Evolutionary conservation across 2,888 invertebrate genomes (phyloP).

Genomic region (Opisthograptis luteolata): DNA sequence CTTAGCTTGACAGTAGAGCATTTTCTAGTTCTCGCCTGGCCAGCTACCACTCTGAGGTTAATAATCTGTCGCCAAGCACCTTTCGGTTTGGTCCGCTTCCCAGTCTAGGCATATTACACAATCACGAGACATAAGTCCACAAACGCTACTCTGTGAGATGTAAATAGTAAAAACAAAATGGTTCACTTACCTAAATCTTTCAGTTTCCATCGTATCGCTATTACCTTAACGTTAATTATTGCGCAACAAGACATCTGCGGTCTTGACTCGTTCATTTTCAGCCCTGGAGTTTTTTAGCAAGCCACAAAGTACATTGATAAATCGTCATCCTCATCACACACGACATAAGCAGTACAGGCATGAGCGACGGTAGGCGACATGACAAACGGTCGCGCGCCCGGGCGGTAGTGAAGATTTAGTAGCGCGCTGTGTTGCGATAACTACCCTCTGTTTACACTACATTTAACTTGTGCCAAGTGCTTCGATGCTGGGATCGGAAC

Average conservation of each 20-base stretch:
- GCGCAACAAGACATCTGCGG: neutral
- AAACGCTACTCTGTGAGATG: too few relatives aligned
- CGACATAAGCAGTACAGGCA: constrained; percentile 49
- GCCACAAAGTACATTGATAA: constrained; percentile 41
- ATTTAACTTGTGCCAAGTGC: constrained; percentile 78
- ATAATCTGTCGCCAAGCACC: too few relatives aligned
- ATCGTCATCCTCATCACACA: constrained; percentile 51
- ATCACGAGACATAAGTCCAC: too few relatives aligned
- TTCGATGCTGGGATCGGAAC: constrained; percentile 41
- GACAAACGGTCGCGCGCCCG: constrained; percentile 62
- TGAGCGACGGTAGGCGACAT: constrained; percentile 65
- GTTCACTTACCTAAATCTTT: neutral
- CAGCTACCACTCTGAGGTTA: too few relatives aligned
- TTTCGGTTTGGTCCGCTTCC: too few relatives aligned
- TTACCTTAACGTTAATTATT: too few relatives aligned
- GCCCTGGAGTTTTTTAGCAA: neutral
- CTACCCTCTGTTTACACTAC: constrained; percentile 79
- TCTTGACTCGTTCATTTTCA: neutral
- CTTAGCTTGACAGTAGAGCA: too few relatives aligned
- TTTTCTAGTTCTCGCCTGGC: too few relatives aligned
- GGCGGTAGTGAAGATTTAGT: constrained; percentile 68
- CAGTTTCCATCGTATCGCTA: too few relatives aligned
- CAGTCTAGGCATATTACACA: too few relatives aligned
- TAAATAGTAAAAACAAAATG: too few relatives aligned
- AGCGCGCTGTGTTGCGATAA: constrained; percentile 69